Conservation (phyloP, 35 echinoderm and acorn worm species). For the Holothuria glaberrima region DNA sequence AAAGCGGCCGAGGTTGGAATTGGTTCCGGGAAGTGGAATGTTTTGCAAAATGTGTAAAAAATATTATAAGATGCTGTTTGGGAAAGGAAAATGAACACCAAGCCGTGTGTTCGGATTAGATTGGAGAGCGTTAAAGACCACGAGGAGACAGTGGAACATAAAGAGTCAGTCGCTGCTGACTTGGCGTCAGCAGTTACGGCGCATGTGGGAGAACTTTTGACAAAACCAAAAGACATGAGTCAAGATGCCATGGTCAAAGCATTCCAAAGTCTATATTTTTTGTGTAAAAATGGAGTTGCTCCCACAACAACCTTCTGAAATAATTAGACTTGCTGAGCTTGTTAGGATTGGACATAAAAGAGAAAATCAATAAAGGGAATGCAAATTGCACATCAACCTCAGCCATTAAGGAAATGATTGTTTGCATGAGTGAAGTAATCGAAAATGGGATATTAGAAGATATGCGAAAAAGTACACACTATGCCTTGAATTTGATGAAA, state of each 20-base stretch:
- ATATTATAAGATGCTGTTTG: constrained; percentile 56
- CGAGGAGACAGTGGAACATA: constrained; percentile 56
- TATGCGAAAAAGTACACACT: constrained; percentile 19
- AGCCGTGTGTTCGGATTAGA: constrained; percentile 57
- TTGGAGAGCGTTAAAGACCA: constrained; percentile 69
- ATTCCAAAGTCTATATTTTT: constrained; percentile 61
- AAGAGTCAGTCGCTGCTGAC: constrained; percentile 40
- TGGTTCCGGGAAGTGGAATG: constrained; percentile 34
- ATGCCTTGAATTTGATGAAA: constrained; percentile 60
- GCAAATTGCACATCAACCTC: constrained; percentile 52
- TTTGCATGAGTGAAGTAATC: constrained; percentile 55
- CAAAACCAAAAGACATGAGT: constrained; percentile 55
- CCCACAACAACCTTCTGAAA: constrained; percentile 46
- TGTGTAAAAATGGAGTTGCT: constrained; percentile 45
- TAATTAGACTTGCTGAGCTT: constrained; percentile 51
- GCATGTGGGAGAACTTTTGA: constrained; percentile 37
- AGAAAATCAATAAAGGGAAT: constrained; percentile 59
- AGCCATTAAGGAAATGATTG: constrained; percentile 58
- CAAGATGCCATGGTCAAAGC: constrained; percentile 59
- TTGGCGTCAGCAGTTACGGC: constrained; percentile 15
- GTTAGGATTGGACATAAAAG: constrained; percentile 55
- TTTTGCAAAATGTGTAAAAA: constrained; percentile 65
- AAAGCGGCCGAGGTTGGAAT: constrained; percentile 64
- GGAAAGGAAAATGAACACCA: constrained; percentile 56
- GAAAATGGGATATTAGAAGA: constrained; percentile 41